Evolutionary conservation across 2,797 vertebrate genomes (phyloP), one percentile per base, ranked within the genome.

Genomic region (Merluccius polli): DNA sequence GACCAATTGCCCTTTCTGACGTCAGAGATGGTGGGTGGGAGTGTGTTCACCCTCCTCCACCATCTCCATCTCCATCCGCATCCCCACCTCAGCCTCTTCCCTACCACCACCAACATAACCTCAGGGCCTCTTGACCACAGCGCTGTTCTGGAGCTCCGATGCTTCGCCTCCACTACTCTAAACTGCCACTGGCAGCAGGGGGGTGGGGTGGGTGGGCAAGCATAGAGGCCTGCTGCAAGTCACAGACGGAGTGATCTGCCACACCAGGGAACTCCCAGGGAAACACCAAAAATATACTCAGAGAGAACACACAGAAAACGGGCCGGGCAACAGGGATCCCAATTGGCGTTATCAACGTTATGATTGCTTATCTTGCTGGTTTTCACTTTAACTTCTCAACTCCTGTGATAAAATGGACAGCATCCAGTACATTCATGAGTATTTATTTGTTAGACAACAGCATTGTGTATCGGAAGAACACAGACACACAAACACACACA

Each of bases 131-230:
- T 84, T 75, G 33, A 86, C 88, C 89, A 74, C 90, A 87, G 79
- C 77, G 76, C 78, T 79, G 71, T 89, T 90, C 82, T 29, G 1
- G 85, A 87, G 77, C 78, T 78, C 69, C 21, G 77, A 84, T 70
- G 83, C 89, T 88, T 86, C 84, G 82, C 86, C 89, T 38, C 86
- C 85, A 78, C 87, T 83, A 86, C 85, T 81, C 85, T 75, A 82
- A 85, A 89, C 87, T 87, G 76, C 86, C 18, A 12, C 48, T 10
- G 80, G 81, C 48, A 75, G 76, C 72, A 75, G 84, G 81, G 77
- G 59, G 83, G 70, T 75, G 84, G 81, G 77, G 63, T 82, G 81
- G 83, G 6, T 10, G 8, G 18, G 1, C 15, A 44, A 44, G 41
- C 15, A 16, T 5, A 44, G 13, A 44, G 78, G 77, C 68, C 70